Percentiles rank a stretch among this genome's conserved stretches.
phyloP scores from a whole-genome alignment of 2,888 invertebrate genomes.

The Taenaris catops region DNA sequence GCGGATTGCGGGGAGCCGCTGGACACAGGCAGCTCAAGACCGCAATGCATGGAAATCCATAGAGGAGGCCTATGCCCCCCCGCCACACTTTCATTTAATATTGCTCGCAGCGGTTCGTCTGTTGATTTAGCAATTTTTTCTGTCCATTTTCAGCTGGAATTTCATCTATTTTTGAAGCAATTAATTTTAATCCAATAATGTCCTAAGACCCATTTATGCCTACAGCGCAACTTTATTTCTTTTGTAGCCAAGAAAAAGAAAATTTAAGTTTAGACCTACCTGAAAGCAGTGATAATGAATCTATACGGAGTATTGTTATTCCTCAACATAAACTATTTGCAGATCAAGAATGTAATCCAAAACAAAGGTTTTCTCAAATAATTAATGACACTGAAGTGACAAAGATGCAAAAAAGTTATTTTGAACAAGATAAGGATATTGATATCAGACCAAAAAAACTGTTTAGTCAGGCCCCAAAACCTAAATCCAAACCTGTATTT shows the following conservation, averaged over 20 bases:
- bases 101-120: too few relatives aligned
- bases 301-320: conserved; percentile 58
- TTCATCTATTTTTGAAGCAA: too few relatives aligned
- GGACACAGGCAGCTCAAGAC: too few relatives aligned
- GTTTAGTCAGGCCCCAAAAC: conserved; percentile 38
- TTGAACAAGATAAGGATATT: conserved; percentile 37
- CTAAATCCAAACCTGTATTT: conserved; percentile 42
- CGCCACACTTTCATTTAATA: too few relatives aligned
- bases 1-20: too few relatives aligned
- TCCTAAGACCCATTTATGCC: neutral
- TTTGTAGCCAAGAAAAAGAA: conserved; percentile 47
- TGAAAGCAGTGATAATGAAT: conserved; percentile 63
- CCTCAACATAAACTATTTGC: conserved; percentile 55
- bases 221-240: neutral
- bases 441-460: conserved; percentile 42
- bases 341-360: conserved; percentile 43
- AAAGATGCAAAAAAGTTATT: conserved; percentile 37
- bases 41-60: too few relatives aligned
- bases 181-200: too few relatives aligned
- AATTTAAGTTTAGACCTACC: conserved; percentile 46
- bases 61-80: too few relatives aligned
- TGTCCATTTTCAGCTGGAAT: too few relatives aligned
- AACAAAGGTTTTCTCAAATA: conserved; percentile 40
- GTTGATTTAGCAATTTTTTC: too few relatives aligned
- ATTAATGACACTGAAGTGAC: conserved; percentile 38